Evolutionary conservation across 1,140 invertebrate genomes (phyloP).

Genomic region (Pemphigus obesinymphae): DNA sequence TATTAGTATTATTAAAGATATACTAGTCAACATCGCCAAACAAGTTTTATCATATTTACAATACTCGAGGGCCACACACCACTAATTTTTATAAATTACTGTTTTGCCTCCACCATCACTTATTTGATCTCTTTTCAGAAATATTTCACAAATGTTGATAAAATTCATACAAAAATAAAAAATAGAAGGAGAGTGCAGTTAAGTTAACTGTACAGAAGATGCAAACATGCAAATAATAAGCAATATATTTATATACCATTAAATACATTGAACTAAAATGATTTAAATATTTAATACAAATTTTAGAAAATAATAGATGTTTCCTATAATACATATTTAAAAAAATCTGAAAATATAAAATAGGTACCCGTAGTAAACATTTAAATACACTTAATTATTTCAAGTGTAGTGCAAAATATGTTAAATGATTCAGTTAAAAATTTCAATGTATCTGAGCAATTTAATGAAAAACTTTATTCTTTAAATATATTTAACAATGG

Average conservation of each 20-base stretch:
- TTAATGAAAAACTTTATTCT: background rate
- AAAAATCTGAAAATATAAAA: background rate
- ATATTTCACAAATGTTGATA: background rate
- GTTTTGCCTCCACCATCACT: background rate
- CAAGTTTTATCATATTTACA: slow-evolving; percentile 10
- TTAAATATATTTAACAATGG: background rate
- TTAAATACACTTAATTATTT: too few relatives aligned
- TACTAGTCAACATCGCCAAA: slow-evolving; percentile 15
- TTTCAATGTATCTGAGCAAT: background rate
- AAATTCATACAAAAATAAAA: background rate
- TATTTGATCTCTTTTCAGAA: background rate
- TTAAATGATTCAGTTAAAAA: background rate
- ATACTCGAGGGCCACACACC: background rate
- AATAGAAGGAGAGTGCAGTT: background rate
- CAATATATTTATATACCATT: background rate
- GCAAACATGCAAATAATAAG: slow-evolving; percentile 35
- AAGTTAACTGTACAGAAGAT: background rate
- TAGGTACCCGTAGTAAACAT: too few relatives aligned
- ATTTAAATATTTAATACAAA: background rate
- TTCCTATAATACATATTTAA: background rate
- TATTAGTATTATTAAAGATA: background rate
- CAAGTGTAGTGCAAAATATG: too few relatives aligned
- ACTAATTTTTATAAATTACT: background rate
- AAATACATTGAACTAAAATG: background rate
- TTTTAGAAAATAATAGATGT: background rate